phyloP scores from a whole-genome alignment of 2,113 vertebrate genomes.

The Cyphomyrus plagiostoma region DNA sequence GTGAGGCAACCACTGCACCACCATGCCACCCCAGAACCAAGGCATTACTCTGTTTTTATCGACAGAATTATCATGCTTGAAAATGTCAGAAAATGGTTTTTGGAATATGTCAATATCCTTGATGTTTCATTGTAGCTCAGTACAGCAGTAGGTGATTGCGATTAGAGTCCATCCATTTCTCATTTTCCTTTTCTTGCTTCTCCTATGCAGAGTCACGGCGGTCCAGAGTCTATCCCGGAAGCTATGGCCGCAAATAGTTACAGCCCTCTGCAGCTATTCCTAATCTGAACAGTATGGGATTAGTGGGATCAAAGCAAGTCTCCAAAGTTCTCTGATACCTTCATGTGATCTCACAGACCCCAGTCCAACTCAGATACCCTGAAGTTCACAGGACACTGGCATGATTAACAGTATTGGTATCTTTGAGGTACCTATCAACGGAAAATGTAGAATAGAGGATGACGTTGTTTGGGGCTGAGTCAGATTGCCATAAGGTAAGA shows the following conservation, averaged over 20 bases:
- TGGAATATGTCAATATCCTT: neutral
- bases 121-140: neutral
- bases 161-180: neutral
- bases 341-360: neutral
- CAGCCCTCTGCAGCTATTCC: neutral
- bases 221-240: neutral
- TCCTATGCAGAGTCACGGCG: neutral
- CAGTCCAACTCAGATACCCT: neutral
- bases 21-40: neutral
- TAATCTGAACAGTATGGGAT: neutral
- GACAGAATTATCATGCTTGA: neutral
- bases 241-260: neutral
- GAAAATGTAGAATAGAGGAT: neutral
- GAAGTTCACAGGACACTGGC: neutral
- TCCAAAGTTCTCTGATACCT: neutral
- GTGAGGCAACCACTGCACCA: too few species aligned
- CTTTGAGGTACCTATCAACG: neutral
- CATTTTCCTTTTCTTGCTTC: neutral
- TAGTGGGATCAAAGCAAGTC: neutral
- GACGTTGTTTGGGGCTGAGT: neutral
- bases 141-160: neutral
- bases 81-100: neutral
- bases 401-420: neutral
- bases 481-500: neutral
- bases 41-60: neutral